Base-by-base conservation (phyloP, 2,888 invertebrate species). In the Scaptomyza caliginosa region DNA sequence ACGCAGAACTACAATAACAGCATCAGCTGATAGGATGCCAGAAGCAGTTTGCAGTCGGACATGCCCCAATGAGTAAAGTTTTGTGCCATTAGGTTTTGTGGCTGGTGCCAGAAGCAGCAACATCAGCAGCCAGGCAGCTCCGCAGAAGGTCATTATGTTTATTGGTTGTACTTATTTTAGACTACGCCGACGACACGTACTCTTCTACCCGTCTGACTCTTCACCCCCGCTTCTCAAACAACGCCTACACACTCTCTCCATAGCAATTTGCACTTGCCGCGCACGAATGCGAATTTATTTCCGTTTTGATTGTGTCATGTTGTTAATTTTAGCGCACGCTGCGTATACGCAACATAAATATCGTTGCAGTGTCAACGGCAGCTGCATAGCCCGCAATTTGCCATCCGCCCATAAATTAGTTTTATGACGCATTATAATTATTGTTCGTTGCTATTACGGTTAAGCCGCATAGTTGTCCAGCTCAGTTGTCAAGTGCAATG, bases 251-350 rank as follows among this genome's bases (percentile, higher is more conserved):
- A 24, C 58, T 21, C 49, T 45, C 38, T 49, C 40, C 45, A 60
- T 59, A 17, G 69, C 58, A 69, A 70, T 68, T 79, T 74, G 74
- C 75, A 67, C 55, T 74, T 67, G 59, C 50, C 51, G 72, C 67
- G 66, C 34, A 34, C 73, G 68, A 64, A 59, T 74, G 63, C 59
- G 78, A 80, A 81, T 83, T 83, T 86, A 83, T 83, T 83, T 83
- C 83, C 86, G 83, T 86, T 86, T 81, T 78, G 84, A 86, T 86
- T 83, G 86, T 83, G 86, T 83, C 83, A 83, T 86, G 67, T 74
- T 55, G 67, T 68, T 83, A 81, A 81, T 84, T 83, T 86, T 83
- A 86, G 86, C 67, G 28, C 59, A 72, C 74, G 45, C 36, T 67
- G 84, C 86, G 81, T 86, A 74, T 83, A 78, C 86, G 83, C 79